These are phyloP conservation scores for Chaitophorus viminalis DNA, from an alignment of 2,888 invertebrate genomes.

Conservation along the genomic window DNA sequence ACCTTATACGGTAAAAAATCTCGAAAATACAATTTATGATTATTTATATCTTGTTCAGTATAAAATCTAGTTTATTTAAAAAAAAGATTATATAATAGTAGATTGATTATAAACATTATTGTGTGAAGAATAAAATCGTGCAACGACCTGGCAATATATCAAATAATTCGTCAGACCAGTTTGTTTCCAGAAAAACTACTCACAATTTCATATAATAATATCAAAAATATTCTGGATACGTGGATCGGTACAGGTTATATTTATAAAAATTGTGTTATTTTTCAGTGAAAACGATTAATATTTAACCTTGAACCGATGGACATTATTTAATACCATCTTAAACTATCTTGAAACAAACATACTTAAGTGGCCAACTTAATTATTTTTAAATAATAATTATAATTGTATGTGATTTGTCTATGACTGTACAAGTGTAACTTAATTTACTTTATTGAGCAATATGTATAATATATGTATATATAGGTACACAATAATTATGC, in stretches of 20 bases:
- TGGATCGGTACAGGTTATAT: not conserved
- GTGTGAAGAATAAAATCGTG: not conserved
- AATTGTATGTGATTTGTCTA: too few relatives aligned
- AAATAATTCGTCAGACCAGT: slow-evolving; percentile 1
- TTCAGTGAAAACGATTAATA: not conserved
- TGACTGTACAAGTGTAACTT: too few relatives aligned
- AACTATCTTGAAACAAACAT: not conserved
- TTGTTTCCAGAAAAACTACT: not conserved
- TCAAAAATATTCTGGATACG: not conserved
- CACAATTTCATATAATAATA: not conserved
- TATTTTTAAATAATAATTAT: too few relatives aligned
- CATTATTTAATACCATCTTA: not conserved
- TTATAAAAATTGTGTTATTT: not conserved
- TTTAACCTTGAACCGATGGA: slow-evolving; percentile 33
- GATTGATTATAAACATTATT: not conserved
- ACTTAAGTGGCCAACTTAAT: not conserved
- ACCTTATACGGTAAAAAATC: too few relatives aligned
- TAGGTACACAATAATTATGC: too few relatives aligned
- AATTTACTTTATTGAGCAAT: too few relatives aligned
- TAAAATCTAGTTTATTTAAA: too few relatives aligned
- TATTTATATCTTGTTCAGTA: too few relatives aligned
- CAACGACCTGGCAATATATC: not conserved
- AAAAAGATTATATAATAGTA: too few relatives aligned
- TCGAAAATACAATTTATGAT: too few relatives aligned
- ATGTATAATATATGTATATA: too few relatives aligned